These are phyloP conservation scores for Copidosoma aretas DNA, from an alignment of 2,888 invertebrate genomes.

Conservation along the genomic window DNA sequence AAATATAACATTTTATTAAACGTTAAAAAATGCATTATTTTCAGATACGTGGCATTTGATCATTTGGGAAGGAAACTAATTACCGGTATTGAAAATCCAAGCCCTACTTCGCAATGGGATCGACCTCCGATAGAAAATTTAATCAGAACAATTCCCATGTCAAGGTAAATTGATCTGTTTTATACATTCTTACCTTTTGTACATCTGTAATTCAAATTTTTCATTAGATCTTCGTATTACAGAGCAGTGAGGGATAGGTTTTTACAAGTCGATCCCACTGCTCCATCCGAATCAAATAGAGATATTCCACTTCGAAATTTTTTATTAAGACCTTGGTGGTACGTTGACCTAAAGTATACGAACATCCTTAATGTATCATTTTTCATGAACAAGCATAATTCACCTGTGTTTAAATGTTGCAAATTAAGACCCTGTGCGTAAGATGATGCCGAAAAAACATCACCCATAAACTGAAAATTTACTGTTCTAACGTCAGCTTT, in stretches of 20 bases:
- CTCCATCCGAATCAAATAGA: too few relatives aligned
- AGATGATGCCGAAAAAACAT: too few relatives aligned
- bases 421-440: too few relatives aligned
- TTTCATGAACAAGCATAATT: too few relatives aligned
- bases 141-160: slow-evolving; percentile 43
- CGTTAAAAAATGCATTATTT: slow-evolving; percentile 7
- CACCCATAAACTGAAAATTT: too few relatives aligned
- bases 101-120: slow-evolving; percentile 64
- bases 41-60: slow-evolving; percentile 84
- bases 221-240: slow-evolving; percentile 14
- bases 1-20: slow-evolving; percentile 3
- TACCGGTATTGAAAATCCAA: slow-evolving; percentile 79
- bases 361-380: too few relatives aligned
- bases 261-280: slow-evolving; percentile 7
- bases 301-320: background rate
- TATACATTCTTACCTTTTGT: background rate
- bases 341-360: too few relatives aligned
- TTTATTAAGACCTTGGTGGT: too few relatives aligned
- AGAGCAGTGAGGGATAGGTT: slow-evolving; percentile 24
- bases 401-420: too few relatives aligned
- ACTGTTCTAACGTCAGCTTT: too few relatives aligned
- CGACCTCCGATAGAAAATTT: slow-evolving; percentile 51
- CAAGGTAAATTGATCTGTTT: slow-evolving; percentile 38
- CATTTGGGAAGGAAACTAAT: slow-evolving; percentile 80
- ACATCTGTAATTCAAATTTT: slow-evolving; percentile 10